Base-by-base conservation (phyloP, 2,797 vertebrate species). In the Scleropages formosus region DNA sequence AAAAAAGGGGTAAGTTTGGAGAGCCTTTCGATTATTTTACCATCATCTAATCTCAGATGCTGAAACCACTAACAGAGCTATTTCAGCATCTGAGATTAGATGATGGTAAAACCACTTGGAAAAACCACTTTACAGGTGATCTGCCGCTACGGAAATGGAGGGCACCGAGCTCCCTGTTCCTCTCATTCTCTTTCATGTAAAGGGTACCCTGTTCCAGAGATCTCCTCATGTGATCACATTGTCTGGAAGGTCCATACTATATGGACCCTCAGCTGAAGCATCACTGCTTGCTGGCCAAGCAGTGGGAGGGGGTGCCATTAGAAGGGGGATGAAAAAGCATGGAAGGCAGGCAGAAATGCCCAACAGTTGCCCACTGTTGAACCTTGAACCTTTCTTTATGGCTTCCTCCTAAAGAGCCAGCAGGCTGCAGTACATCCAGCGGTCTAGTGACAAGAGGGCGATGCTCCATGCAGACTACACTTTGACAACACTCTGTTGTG, bases 331-430 rank as follows among this genome's bases (percentile, higher is more conserved):
- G 20, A 74, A 59, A 71, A 13, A 51, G 59, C 69, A 66, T 10
- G 66, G 73, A 39, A 53, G 64, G 62, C 76, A 70, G 78, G 49
- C 69, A 31, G 20, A 72, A 63, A 56, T 31, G 6, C 56, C 8
- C 60, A 7, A 53, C 59, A 26, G 3, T n/a, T 62, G 13, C 10
- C 60, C 62, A 15, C 65, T 64, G 58, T 26, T 77, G 60, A 85
- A 74, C 79, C 78, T 31, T 85, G 76, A 76, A 75, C 78, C 20
- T 44, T 53, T 80, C 56, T 74, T 78, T 75, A 80, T 49, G 56
- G 75, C 63, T 87, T 86, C 85, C 84, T 83, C 78, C 67, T 79
- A 27, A 18, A 78, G 74, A 79, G 78, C 75, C 53, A 39, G 72
- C 71, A 71, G 10, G 77, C 31, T 15, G 24, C 44, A 77, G 47